Base-by-base conservation (phyloP, 30 jellyfish, hydroid and myxozoan genomes). In the Mastigias papua region DNA sequence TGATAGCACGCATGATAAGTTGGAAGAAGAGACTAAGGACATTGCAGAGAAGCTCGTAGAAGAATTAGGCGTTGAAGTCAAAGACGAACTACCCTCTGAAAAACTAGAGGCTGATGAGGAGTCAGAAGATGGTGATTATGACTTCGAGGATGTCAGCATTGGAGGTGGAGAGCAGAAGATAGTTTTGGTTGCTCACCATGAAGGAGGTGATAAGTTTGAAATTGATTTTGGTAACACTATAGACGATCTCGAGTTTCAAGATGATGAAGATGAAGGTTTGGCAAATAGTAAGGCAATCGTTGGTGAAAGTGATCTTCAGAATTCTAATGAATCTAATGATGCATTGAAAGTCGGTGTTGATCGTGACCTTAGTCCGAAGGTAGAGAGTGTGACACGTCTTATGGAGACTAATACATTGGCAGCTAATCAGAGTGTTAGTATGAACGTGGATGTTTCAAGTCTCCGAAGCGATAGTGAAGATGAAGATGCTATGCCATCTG, bases 101-200 rank as follows among this genome's bases (percentile, higher is more conserved):
- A 54, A 58, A 60, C 31, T 32, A 0, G 64, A 27, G n/a, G n/a
- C 11, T 3, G 64, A 17, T 2, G 72, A 48, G 21, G 61, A 50
- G 2, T 54, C 57, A 9, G 75, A 81, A 25, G 75, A 80, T 37
- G 81, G 46, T 21, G 51, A 35, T 20, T 64, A 68, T 69, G 77
- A 48, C 16, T 48, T 77, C 23, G 89, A 80, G 10, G 84, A 73
- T 9, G 84, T 69, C 22, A 70, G 86, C 73, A 19, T 82, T 25
- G 91, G 81, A 22, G 21, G 83, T 25, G 91, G 70, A 1, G 95
- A 66, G 30, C 92, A 90, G 46, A 75, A 82, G 85, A 78, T 90
- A 13, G 97, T 90, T 21, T 65, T 90, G 27, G 95, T 90, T 21
- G 91, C 86, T 27, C 97, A 82, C 34, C 97, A 90, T 34, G 97